phyloP scores from a whole-genome alignment of 2,888 invertebrate species.

The Drosophila multiciliata region DNA sequence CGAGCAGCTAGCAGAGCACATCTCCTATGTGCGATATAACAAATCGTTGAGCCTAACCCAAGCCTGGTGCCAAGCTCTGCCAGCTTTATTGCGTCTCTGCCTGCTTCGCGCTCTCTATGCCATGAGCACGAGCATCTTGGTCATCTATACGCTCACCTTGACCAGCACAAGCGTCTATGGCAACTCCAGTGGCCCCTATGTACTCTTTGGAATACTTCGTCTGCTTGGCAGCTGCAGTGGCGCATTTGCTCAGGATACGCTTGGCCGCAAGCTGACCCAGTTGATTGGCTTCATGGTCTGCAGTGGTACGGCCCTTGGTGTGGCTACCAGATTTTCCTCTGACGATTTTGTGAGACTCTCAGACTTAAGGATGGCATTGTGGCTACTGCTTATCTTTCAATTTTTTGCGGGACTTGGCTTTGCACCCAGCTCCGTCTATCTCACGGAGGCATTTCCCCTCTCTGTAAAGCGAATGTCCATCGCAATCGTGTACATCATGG shows the following conservation, averaged over 20 bases:
- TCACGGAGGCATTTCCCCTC: constrained; percentile 81
- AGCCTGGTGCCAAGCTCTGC: constrained; percentile 56
- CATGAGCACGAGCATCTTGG: constrained; percentile 64
- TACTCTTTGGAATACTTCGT: constrained; percentile 71
- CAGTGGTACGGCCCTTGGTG: constrained; percentile 58
- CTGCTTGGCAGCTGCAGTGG: constrained; percentile 62
- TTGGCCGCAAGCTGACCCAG: constrained; percentile 73
- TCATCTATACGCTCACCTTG: constrained; percentile 56
- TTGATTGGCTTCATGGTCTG: constrained; percentile 65
- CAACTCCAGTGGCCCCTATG: constrained; percentile 56
- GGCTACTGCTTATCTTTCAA: constrained; percentile 70
- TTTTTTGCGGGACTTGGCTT: constrained; percentile 71
- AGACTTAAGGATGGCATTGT: constrained; percentile 55
- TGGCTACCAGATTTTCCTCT: constrained; percentile 70
- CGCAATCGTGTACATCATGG: constrained; percentile 63
- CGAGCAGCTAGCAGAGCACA: constrained; percentile 71
- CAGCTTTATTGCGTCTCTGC: constrained; percentile 76
- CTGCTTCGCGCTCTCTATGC: constrained; percentile 74
- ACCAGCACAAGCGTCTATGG: constrained; percentile 66
- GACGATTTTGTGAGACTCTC: constrained; percentile 20
- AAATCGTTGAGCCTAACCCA: constrained; percentile 24
- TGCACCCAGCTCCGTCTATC: constrained; percentile 76
- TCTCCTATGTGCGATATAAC: constrained; percentile 68
- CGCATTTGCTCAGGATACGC: constrained; percentile 65
- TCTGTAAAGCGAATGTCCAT: constrained; percentile 74